Evolutionary conservation across 2,888 invertebrate genomes (phyloP), one percentile per base, ranked within the genome.

Genomic region (Caenorhabditis wallacei): DNA sequence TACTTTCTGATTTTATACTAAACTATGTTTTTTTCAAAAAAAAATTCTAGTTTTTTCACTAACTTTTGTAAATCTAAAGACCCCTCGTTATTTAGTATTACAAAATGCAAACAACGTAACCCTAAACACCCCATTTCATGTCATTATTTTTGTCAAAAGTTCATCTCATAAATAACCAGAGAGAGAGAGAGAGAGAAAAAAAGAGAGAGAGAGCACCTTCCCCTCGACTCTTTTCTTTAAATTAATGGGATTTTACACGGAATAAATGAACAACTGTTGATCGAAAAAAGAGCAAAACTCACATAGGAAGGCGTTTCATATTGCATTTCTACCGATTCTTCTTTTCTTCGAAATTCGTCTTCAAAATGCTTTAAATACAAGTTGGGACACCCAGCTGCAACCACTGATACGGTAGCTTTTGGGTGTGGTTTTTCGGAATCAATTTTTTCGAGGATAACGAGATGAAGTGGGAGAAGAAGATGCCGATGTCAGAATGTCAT

Each of bases 401-500:
- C 70, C 78, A 59, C 70, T 69, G 20, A 18, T 70, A 78, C 70
- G 78, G 69, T 79, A 71, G 66, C 71, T 71, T 72, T 71, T 79
- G 64, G 64, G 70, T 80, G 71, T 72, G 79, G 71, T 71, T 80
- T 80, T 80, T 61, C 57, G 59, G 37, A 78, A 40, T 63, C 20
- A 35, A 35, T 63, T 61, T 61, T 13, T 53, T 40, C n/a, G 59
- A 53, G 51, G 48, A 70, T 56, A 57, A 56, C n/a, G 53, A 20
- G 59, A 51, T 43, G 43, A 59, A 68, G 40, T 24, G 43, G 61
- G 26, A 72, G 66, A 66, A 64, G 66, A 24, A 66, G 64, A 64
- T 61, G 80, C 72, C 80, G 72, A 74, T 74, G 80, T 74, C 71
- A 71, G 70, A 79, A 64, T 79, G 79, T 63, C 79, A 79, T 79